phyloP scores from a whole-genome alignment of 2,888 invertebrate species.

The Lapara coniferarum region DNA sequence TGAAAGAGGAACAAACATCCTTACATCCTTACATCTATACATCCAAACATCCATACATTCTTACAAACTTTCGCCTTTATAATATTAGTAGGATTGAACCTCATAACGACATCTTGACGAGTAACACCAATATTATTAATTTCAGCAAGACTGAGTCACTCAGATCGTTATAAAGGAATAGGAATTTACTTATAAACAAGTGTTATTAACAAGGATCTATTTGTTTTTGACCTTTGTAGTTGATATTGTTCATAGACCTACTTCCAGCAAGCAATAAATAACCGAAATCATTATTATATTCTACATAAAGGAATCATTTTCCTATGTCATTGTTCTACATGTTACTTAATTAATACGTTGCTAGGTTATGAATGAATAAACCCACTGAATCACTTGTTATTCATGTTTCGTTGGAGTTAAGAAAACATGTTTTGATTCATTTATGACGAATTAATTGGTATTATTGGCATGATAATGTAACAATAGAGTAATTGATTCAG shows the following conservation, averaged over 20 bases:
- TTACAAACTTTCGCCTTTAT: too few species aligned
- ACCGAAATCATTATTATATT: not conserved
- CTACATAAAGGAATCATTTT: slow-evolving; percentile 1
- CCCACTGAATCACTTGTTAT: slow-evolving; percentile 13
- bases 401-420: not conserved
- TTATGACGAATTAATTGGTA: not conserved
- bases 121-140: too few species aligned
- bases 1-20: too few species aligned
- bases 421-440: slow-evolving; percentile 13
- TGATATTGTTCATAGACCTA: not conserved
- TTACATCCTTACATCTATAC: too few species aligned
- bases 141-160: not conserved
- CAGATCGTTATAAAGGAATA: not conserved
- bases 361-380: slow-evolving; percentile 3
- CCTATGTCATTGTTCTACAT: slow-evolving; percentile 4
- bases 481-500: not conserved
- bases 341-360: not conserved
- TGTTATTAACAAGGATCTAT: not conserved
- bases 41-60: too few species aligned
- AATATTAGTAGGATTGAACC: too few species aligned
- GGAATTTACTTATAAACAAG: not conserved
- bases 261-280: not conserved
- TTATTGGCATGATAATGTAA: not conserved
- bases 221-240: not conserved
- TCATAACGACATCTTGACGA: too few species aligned